Percentiles rank a stretch among this genome's conserved stretches.
These are phyloP conservation scores for Chrysolina oricalcia DNA, from an alignment of 2,888 invertebrate species.

Conservation along the genomic window DNA sequence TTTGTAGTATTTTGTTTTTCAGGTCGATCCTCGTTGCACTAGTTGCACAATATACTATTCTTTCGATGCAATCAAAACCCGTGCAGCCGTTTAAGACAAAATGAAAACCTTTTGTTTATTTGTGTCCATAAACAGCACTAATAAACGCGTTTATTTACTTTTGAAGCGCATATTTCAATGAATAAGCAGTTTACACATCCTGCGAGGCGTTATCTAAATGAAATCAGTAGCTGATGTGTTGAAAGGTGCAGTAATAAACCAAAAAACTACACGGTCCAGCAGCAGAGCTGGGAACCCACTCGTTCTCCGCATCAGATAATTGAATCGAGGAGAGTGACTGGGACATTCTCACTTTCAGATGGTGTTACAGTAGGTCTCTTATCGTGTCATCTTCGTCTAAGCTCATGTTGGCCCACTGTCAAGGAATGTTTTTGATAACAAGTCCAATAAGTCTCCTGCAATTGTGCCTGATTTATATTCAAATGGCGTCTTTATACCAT, in stretches of 20 bases:
- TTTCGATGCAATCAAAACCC: background rate
- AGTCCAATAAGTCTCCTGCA: background rate
- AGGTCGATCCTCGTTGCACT: background rate
- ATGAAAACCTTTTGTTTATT: slow-evolving; percentile 35
- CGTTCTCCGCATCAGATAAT: slow-evolving; percentile 57
- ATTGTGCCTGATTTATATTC: background rate
- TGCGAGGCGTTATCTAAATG: slow-evolving; percentile 61
- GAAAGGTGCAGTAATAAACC: slow-evolving; percentile 59
- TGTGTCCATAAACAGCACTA: slow-evolving; percentile 38
- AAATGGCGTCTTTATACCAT: background rate
- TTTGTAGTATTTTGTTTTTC: no score
- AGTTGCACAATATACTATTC: background rate
- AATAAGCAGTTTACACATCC: slow-evolving; percentile 55
- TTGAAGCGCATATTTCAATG: slow-evolving; percentile 46
- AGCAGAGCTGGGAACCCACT: slow-evolving; percentile 51
- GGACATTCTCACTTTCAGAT: slow-evolving; percentile 44
- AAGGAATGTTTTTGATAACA: slow-evolving; percentile 1
- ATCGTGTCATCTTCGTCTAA: slow-evolving; percentile 17
- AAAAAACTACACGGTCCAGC: slow-evolving; percentile 55
- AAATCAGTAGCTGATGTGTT: slow-evolving; percentile 62
- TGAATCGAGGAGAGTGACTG: slow-evolving; percentile 54
- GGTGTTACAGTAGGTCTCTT: slow-evolving; percentile 8
- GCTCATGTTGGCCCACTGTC: slow-evolving; percentile 14
- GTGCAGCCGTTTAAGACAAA: background rate
- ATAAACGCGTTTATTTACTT: slow-evolving; percentile 45